A percentile compares a stretch with the other conserved stretches of the same genome.
phyloP scores from a whole-genome alignment of 2,797 vertebrate species.

The Ceyx erithaca region DNA sequence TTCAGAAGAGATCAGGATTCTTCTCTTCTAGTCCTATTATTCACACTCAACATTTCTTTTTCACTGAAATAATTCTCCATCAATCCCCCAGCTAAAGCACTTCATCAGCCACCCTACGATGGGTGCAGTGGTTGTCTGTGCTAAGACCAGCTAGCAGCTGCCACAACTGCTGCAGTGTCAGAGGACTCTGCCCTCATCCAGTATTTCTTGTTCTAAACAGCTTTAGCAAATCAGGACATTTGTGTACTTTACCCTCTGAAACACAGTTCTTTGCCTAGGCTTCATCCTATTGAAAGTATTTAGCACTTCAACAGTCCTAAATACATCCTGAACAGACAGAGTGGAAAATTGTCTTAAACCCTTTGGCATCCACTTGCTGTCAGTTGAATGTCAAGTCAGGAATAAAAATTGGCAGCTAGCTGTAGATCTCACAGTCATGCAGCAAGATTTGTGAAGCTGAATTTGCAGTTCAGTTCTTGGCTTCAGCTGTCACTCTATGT shows the following conservation, averaged over 20 bases:
- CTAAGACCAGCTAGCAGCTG: neutral
- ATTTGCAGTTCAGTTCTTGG: constrained; percentile 43
- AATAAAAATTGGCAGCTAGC: constrained; percentile 62
- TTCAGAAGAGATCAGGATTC: neutral
- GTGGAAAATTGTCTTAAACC: constrained; percentile 66
- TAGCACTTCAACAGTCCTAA: constrained; percentile 8
- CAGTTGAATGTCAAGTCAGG: constrained; percentile 51
- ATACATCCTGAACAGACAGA: constrained; percentile 42
- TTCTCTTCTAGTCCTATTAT: neutral
- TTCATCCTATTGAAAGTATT: neutral
- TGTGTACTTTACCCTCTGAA: neutral
- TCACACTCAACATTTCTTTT: neutral
- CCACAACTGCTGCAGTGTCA: neutral
- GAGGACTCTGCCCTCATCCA: neutral
- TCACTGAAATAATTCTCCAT: neutral
- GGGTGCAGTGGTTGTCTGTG: fast-evolving
- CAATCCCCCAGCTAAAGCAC: neutral
- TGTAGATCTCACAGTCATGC: constrained; percentile 44
- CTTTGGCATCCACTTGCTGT: constrained; percentile 62
- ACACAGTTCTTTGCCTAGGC: neutral
- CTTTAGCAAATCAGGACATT: neutral
- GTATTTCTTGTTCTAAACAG: neutral
- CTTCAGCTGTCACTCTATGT: constrained; percentile 47
- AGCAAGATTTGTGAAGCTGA: constrained; percentile 56
- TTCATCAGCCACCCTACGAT: neutral